Conservation (phyloP, 2,797 vertebrate species). For the Cygnus olor region DNA sequence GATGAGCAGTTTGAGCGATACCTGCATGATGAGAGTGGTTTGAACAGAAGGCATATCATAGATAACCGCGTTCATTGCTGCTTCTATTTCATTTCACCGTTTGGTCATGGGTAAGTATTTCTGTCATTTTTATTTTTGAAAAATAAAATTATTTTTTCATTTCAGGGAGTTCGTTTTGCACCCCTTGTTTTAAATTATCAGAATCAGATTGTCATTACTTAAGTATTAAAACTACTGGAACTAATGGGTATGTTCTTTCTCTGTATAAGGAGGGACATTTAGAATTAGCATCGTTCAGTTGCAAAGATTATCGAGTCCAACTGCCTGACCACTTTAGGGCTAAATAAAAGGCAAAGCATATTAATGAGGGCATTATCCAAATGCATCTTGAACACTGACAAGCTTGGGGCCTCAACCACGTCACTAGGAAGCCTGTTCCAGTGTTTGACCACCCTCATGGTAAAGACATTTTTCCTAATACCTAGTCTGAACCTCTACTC, state of each 20-base stretch:
- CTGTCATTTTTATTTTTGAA: background rate
- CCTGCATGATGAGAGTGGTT: conserved; percentile 96
- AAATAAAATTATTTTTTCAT: background rate
- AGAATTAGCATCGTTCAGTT: background rate
- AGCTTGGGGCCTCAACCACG: background rate
- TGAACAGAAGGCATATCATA: conserved; percentile 94
- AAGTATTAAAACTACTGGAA: background rate
- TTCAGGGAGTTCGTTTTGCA: background rate
- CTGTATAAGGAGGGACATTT: background rate
- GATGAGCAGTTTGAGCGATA: conserved; percentile 99
- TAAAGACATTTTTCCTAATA: background rate
- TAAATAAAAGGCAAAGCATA: background rate
- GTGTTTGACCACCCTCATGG: background rate
- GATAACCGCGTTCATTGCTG: conserved; percentile 98
- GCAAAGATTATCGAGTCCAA: background rate
- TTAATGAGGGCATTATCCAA: background rate
- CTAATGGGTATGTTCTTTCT: background rate
- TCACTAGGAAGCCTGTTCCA: background rate
- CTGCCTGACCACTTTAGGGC: background rate
- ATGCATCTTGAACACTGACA: background rate
- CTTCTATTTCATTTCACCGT: conserved; percentile 98
- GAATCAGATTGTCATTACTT: background rate
- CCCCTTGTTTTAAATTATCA: background rate
- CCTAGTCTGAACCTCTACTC: background rate
- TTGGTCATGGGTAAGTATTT: conserved; percentile 92